Conservation (phyloP, 2,888 invertebrate genomes). For the Eulithis prunata region DNA sequence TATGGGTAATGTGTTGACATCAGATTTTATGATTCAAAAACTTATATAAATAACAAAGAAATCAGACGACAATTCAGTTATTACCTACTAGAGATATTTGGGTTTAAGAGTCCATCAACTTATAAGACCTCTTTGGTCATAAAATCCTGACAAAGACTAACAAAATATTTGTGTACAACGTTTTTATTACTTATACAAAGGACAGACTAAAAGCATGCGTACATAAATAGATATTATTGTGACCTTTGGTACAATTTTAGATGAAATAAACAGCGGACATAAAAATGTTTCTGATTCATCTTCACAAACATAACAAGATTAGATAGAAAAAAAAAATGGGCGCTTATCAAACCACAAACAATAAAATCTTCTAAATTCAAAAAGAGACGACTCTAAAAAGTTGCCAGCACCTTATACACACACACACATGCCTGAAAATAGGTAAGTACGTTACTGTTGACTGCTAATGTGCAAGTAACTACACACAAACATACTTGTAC, state of each 20-base stretch:
- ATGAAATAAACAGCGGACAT: not conserved
- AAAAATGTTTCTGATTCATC: not conserved
- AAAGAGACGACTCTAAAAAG: no score
- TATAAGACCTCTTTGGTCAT: constrained; percentile 12
- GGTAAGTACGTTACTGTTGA: no score
- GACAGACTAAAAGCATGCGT: constrained; percentile 16
- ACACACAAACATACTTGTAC: no score
- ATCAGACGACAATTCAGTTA: not conserved
- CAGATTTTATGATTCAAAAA: not conserved
- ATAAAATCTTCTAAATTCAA: no score
- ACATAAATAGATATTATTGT: constrained; percentile 19
- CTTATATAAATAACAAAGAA: not conserved
- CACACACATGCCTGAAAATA: no score
- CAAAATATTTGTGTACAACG: constrained; percentile 18
- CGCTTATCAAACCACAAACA: no score
- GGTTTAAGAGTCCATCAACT: constrained; percentile 15
- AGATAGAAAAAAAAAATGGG: no score
- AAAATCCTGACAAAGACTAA: constrained; percentile 18
- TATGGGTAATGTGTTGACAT: no score
- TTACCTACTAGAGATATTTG: constrained; percentile 10
- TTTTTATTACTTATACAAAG: constrained; percentile 22
- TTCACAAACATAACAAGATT: no score
- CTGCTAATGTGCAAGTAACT: no score
- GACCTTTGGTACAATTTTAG: constrained; percentile 2
- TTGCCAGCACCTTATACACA: no score